A percentile compares a stretch with the other conserved stretches of the same genome.
These are phyloP conservation scores for Sinhomidia bicolor DNA, from an alignment of 2,888 invertebrate genomes.

Conservation along the genomic window DNA sequence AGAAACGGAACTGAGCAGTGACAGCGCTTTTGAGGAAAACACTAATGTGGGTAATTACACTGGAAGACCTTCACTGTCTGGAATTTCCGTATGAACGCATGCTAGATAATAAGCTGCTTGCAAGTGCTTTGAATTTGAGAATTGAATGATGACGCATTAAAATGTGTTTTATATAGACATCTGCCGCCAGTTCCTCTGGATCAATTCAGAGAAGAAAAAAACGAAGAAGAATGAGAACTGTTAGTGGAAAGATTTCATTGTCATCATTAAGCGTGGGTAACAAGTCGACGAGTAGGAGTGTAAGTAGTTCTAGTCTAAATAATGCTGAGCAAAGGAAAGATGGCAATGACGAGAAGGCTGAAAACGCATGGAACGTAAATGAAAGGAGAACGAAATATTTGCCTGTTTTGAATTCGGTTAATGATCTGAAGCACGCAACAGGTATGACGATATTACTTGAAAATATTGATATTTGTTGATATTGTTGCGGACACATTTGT, in stretches of 20 bases:
- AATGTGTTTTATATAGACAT: conserved; percentile 44
- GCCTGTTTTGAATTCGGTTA: conserved; percentile 37
- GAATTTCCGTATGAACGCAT: conserved; percentile 51
- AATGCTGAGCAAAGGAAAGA: not conserved
- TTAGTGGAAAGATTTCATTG: not conserved
- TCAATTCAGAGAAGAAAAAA: not conserved
- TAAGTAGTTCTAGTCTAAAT: not conserved
- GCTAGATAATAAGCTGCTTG: too few relatives aligned
- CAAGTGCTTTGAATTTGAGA: too few relatives aligned
- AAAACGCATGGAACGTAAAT: not conserved
- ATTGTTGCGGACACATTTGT: not conserved
- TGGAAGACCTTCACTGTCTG: not conserved
- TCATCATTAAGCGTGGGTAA: conserved; percentile 1
- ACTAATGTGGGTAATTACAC: not conserved
- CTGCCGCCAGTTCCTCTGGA: conserved; percentile 47
- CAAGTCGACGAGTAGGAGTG: not conserved
- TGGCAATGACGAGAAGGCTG: not conserved
- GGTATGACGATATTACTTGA: conserved; percentile 48
- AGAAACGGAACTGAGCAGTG: conserved; percentile 53
- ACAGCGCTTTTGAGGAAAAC: conserved; percentile 20
- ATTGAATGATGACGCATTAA: too few relatives aligned
- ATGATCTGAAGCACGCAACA: conserved; percentile 68
- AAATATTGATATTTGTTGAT: not conserved
- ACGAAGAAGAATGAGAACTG: conserved; percentile 32
- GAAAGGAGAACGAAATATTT: not conserved